phyloP scores from a whole-genome alignment of 2,797 vertebrate species.

The Graptemys geographica region DNA sequence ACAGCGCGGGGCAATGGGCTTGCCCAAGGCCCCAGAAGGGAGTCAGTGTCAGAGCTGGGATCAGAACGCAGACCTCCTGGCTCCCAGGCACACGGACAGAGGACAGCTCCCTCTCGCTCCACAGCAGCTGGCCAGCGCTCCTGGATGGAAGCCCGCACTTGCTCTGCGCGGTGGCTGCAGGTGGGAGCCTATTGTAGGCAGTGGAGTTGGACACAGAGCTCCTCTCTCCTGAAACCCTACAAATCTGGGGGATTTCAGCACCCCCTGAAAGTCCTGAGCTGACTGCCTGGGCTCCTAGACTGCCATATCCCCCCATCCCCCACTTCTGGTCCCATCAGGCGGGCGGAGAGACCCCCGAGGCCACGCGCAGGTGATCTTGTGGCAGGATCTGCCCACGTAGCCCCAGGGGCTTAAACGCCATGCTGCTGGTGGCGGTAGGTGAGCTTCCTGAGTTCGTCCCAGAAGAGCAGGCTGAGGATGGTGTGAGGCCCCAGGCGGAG shows the following conservation, averaged over 20 bases:
- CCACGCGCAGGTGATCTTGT: not conserved
- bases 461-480: slow-evolving; percentile 95
- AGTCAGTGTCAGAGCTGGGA: not conserved
- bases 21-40: not conserved
- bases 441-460: slow-evolving; percentile 92
- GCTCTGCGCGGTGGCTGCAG: not conserved
- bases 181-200: not conserved
- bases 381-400: not conserved
- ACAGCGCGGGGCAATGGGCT: not conserved
- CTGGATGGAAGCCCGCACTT: not conserved
- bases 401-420: not conserved
- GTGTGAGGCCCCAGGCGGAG: slow-evolving; percentile 95
- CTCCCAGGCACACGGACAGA: not conserved
- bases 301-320: too few relatives aligned
- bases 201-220: not conserved
- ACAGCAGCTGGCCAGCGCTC: not conserved
- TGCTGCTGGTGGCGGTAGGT: slow-evolving; percentile 57
- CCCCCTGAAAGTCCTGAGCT: not conserved
- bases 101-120: not conserved
- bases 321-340: not conserved
- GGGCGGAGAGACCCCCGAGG: not conserved
- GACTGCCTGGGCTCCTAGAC: not conserved
- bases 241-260: not conserved
- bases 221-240: not conserved
- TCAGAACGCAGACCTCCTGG: not conserved